Percentiles rank a stretch among this genome's conserved stretches.
Evolutionary conservation across 92 coral and sea anemone species (phyloP).

Genomic region (Heliopora coerulea): DNA sequence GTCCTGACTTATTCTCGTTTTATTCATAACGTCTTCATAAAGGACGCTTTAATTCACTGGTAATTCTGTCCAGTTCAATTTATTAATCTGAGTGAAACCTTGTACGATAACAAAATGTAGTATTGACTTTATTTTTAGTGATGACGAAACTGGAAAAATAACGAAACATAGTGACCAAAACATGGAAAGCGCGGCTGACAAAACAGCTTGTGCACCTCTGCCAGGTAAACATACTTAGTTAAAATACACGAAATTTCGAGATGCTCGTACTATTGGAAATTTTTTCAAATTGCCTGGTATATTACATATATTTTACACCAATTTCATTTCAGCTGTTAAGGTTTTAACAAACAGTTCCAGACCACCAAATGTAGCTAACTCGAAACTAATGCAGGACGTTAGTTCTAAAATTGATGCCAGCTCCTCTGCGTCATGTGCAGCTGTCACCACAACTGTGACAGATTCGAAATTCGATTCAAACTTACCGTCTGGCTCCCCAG

Average conservation of each 20-base stretch:
- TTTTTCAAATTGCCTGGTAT: no score
- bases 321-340: conserved; percentile 59
- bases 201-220: conserved; percentile 4
- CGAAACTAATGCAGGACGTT: conserved; percentile 29
- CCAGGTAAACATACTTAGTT: conserved; percentile 20
- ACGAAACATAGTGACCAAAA: conserved; percentile 6
- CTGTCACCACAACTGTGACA: conserved; percentile 48
- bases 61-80: no score
- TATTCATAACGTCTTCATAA: no score
- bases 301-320: background rate
- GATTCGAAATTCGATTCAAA: conserved; percentile 61
- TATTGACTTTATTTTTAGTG: background rate
- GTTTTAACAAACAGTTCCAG: conserved; percentile 66
- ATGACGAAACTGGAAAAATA: conserved; percentile 21
- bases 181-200: conserved; percentile 19
- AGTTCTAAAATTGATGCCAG: conserved; percentile 20
- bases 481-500: conserved; percentile 54
- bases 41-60: no score
- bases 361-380: conserved; percentile 1
- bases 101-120: no score
- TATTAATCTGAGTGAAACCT: no score
- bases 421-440: conserved; percentile 40
- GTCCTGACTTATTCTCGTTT: no score
- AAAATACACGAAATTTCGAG: no score
- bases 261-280: no score